Evolutionary conservation across 2,797 vertebrate genomes (phyloP), one percentile per base, ranked within the genome.

Genomic region (Myotis pilosus): DNA sequence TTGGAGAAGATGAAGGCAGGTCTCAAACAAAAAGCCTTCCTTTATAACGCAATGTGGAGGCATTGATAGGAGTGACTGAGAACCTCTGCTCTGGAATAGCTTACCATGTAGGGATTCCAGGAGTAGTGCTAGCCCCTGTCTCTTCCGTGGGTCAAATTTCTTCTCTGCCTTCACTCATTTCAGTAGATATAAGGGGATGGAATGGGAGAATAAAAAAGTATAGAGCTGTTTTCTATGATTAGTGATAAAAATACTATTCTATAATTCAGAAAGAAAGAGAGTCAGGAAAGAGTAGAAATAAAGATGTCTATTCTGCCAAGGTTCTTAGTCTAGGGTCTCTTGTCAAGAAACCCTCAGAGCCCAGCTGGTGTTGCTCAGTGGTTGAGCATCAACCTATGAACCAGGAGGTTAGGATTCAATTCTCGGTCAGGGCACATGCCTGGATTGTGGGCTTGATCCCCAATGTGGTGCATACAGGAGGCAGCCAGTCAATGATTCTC

Each of bases 231-330:
- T 76, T 51, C 74, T 76, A 33, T 51, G 47, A 76, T 76, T 76
- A 51, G 47, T 76, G 41, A 33, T 49, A 76, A 51, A 19, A 76
- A 12, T 51, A 30, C 47, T 51, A 51, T 76, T 22, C 19, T 76
- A 76, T 89, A 92, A 71, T 83, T 88, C 75, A 82, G 60, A 87
- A 82, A 28, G 36, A 49, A 82, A 28, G 36, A 49, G 41, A 93
- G 30, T 23, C 53, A 60, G 30, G 20, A 36, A 57, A 17, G 36
- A 28, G 8, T 80, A 68, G 55, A 92, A 79, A 88, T 36, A 47
- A 88, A 85, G 49, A 74, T 71, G 55, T 41, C 51, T 76, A 44
- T 78, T 87, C 44, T 78, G 22, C 53, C 6, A 15, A 85, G 25
- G 30, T 83, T 62, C 30, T 87, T 28, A 28, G 53, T 75, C 69